Conservation (phyloP, 2,113 vertebrate genomes). For the Tiliqua scincoides region DNA sequence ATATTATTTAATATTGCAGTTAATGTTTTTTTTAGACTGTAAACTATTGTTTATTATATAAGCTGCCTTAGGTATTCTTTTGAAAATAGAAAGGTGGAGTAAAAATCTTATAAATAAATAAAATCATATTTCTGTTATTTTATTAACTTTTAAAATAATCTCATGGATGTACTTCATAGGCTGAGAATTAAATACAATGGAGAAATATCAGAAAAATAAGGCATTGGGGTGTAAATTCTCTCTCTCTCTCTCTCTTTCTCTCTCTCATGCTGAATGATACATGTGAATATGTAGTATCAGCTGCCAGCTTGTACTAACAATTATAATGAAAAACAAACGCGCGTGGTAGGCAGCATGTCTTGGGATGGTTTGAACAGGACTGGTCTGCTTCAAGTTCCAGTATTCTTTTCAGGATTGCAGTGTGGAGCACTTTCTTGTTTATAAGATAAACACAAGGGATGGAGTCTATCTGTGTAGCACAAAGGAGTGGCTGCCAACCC, state of each 20-base stretch:
- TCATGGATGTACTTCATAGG: neutral
- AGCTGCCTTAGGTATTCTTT: no score
- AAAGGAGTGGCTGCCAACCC: constrained; percentile 68
- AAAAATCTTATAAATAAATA: no score
- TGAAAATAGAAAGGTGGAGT: no score
- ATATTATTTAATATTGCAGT: neutral
- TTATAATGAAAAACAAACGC: constrained; percentile 75
- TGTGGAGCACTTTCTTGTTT: constrained; percentile 79
- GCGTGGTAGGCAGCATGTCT: constrained; percentile 71
- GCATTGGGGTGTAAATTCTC: constrained; percentile 18
- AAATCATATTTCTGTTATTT: neutral
- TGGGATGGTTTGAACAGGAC: constrained; percentile 80
- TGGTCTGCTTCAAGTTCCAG: constrained; percentile 72
- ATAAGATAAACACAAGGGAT: constrained; percentile 77
- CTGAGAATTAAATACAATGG: neutral
- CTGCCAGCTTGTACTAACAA: constrained; percentile 77
- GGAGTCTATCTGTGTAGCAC: constrained; percentile 65
- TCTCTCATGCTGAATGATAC: constrained; percentile 64
- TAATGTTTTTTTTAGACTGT: neutral
- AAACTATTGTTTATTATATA: no score
- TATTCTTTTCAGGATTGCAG: constrained; percentile 75
- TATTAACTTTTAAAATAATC: neutral
- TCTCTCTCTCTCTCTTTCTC: constrained; percentile 43
- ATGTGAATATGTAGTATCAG: constrained; percentile 57
- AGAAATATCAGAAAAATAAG: constrained; percentile 56